These are phyloP conservation scores for Theocolax elegans DNA, from an alignment of 1,140 invertebrate species.

Conservation along the genomic window DNA sequence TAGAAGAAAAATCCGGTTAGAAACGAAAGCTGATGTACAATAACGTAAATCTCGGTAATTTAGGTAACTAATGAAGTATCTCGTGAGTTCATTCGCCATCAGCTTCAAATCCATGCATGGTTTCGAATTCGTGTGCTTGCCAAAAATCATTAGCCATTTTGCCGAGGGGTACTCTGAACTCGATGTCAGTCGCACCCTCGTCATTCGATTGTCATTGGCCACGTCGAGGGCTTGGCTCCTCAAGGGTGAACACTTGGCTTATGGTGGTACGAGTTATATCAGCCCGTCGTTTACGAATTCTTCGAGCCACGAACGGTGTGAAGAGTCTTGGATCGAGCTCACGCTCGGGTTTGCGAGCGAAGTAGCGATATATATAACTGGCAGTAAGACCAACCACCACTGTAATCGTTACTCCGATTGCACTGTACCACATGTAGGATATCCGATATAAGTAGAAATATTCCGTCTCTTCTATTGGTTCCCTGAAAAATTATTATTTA, in stretches of 20 bases:
- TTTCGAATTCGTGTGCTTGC: slow-evolving; percentile 35
- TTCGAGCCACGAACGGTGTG: too few relatives aligned
- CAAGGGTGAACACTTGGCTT: slow-evolving; percentile 69
- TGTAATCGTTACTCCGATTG: slow-evolving; percentile 75
- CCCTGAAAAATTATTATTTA: too few relatives aligned
- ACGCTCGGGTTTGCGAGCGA: too few relatives aligned
- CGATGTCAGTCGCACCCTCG: slow-evolving; percentile 25
- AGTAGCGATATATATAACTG: too few relatives aligned
- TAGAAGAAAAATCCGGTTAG: too few relatives aligned
- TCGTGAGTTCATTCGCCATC: slow-evolving; percentile 41
- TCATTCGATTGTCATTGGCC: slow-evolving; percentile 3
- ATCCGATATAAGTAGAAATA: slow-evolving; percentile 69
- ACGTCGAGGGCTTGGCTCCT: slow-evolving; percentile 42
- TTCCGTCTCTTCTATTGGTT: neutral
- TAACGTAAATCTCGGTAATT: too few relatives aligned
- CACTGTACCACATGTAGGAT: slow-evolving; percentile 76
- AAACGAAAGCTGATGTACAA: too few relatives aligned
- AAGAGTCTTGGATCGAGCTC: too few relatives aligned
- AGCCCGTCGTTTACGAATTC: slow-evolving; percentile 47
- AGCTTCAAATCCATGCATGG: slow-evolving; percentile 38
- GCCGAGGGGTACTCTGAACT: slow-evolving; percentile 37
- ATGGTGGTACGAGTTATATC: slow-evolving; percentile 68
- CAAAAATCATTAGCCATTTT: slow-evolving; percentile 39
- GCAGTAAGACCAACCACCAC: slow-evolving; percentile 73
- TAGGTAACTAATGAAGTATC: neutral